Conservation (phyloP, 2,888 invertebrate species). For the Asteroscopus sphinx region DNA sequence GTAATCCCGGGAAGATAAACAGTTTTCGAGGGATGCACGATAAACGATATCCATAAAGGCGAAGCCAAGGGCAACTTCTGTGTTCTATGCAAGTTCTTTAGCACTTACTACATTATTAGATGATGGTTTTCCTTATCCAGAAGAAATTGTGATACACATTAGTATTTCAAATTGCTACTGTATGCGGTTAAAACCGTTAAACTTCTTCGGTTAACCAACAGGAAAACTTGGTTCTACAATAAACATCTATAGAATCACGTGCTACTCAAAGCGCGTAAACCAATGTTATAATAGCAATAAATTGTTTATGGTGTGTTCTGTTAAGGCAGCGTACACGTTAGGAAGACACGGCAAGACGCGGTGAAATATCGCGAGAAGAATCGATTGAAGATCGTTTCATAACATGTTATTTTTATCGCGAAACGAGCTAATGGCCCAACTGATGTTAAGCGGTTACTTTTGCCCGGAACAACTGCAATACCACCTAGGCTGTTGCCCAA, state of each 20-base stretch:
- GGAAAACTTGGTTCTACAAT: conserved; percentile 44
- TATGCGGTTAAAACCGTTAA: conserved; percentile 53
- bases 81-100: too few species aligned
- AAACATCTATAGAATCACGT: conserved; percentile 48
- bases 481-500: too few species aligned
- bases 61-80: too few species aligned
- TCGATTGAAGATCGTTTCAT: too few species aligned
- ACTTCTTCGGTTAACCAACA: conserved; percentile 49
- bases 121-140: neutral
- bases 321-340: conserved; percentile 18
- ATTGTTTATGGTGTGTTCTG: conserved; percentile 38
- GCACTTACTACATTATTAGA: neutral
- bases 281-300: conserved; percentile 44
- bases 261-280: conserved; percentile 40
- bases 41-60: too few species aligned
- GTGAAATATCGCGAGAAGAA: neutral
- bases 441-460: too few species aligned
- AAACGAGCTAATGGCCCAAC: too few species aligned
- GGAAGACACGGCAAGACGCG: neutral
- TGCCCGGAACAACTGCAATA: too few species aligned
- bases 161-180: conserved; percentile 30
- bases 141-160: conserved; percentile 16
- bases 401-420: too few species aligned
- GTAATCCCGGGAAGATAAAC: too few species aligned
- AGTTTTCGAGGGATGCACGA: too few species aligned